Base-by-base conservation (phyloP, 2,888 invertebrate species). In the Polymixis flavicincta region DNA sequence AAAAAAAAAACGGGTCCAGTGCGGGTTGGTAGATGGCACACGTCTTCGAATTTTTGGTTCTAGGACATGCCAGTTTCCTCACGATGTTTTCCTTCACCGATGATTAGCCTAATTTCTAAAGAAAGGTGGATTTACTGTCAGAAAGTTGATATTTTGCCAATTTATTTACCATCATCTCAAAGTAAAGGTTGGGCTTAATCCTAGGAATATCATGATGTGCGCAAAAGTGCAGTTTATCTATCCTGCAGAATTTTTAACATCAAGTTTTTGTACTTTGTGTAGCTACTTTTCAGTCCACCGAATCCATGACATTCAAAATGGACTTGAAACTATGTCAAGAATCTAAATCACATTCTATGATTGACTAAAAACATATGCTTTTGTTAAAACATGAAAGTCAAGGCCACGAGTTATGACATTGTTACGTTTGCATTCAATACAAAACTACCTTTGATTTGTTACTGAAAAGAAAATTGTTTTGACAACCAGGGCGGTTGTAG, bases 371-470 rank as follows among this genome's bases (percentile, higher is more conserved):
- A 42, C 74, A 57, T n/a, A 77, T 60, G 65, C 55, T 74, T 80
- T 82, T 84, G 74, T 84, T 84, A 52, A 68, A 71, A 32, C 25
- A 13, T 60, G 42, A 61, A 65, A 79, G 84, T 81, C 80, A 81
- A 84, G 80, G 80, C 37, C 54, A 67, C 63, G 17, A 68, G 45
- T 61, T 72, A 80, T 69, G 45, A 52, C 73, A 81, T 80, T 80
- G 80, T 66, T 61, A 57, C 25, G 64, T 79, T 52, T 63, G 52
- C n/a, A 63, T 80, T 70, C 37, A 45, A 61, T 42, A 63, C 25
- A 55, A 60, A 52, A 75, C 52, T 17, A n/a, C 54, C 55, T 54
- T 66, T 70, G 37, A 78, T 71, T 70, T 28, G 28, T 4, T 13
- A n/a, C 9, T 28, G 22, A 80, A 83, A 45, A 67, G 50, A 48